Evolutionary conservation across 1,140 invertebrate genomes (phyloP), one percentile per base, ranked within the genome.

Genomic region (Bicyclus anynana): DNA sequence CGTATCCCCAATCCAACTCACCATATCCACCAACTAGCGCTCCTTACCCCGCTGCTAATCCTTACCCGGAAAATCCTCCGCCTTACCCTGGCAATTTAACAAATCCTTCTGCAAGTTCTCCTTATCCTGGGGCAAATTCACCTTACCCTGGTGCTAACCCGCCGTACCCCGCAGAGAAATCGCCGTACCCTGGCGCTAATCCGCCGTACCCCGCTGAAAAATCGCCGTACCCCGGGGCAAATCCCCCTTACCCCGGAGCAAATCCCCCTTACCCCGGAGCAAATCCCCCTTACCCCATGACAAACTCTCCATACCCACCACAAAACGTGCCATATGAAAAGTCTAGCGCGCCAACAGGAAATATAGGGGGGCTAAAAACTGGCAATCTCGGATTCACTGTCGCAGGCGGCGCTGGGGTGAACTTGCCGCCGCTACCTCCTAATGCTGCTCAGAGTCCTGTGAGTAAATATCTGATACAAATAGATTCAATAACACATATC

Each of bases 401-500:
- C 0, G 37, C 58, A 2, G 69, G 67, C n/a, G 51, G 54, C 3
- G 37, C 18, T 23, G 37, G 37, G 12, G 2, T 40, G 37, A 40
- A 40, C 17, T 16, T 40, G 12, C 13, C 37, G 0, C 37, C 13
- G 3, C 1, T 17, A 3, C 35, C 66, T 10, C 67, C 29, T 10
- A 33, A 33, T 33, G 2, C 72, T 20, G 33, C 9, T 10, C 33
- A 13, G 10, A 68, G 67, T 50, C 54, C 61, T 12, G 56, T 42
- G 10, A 14, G 75, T 80, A 61, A 77, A 72, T 66, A 40, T 44
- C n/a, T n/a, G n/a, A n/a, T n/a, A n/a, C n/a, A n/a, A n/a, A n/a
- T n/a, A n/a, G n/a, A 49, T 14, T 35, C n/a, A 21, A 37, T 37
- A 5, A 37, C 13, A n/a, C n/a, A n/a, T n/a, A n/a, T n/a, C n/a